Conservation (phyloP, 2,797 vertebrate species). For the Tenualosa ilisha region DNA sequence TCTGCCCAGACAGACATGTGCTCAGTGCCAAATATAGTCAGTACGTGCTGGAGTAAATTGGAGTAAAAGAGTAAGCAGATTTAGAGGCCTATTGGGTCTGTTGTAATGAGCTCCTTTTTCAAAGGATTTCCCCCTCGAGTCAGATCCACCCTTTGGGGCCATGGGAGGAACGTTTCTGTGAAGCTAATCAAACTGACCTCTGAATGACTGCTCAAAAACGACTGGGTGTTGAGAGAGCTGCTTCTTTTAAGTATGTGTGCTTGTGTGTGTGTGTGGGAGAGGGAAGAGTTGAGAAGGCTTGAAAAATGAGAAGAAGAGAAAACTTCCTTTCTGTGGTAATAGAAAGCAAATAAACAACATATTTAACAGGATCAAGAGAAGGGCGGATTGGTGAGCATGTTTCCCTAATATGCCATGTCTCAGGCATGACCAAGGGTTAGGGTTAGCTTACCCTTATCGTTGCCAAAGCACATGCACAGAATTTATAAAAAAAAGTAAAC, state of each 20-base stretch:
- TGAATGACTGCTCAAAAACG: conserved; percentile 47
- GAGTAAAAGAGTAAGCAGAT: conserved; percentile 8
- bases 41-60: background rate
- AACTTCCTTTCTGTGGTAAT: conserved; percentile 45
- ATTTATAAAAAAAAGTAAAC: background rate
- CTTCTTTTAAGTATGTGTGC: conserved; percentile 26
- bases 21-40: background rate
- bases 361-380: conserved; percentile 43
- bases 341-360: conserved; percentile 50
- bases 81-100: conserved; percentile 21
- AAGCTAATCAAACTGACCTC: conserved; percentile 51
- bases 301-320: conserved; percentile 41
- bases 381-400: background rate
- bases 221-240: conserved; percentile 35
- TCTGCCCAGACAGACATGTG: background rate
- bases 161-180: conserved; percentile 37
- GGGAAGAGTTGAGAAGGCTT: conserved; percentile 28
- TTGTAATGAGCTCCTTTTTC: conserved; percentile 40
- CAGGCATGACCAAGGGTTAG: background rate
- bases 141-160: conserved; percentile 42
- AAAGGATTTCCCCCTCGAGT: conserved; percentile 40
- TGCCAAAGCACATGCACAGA: conserved; percentile 9
- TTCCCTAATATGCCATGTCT: background rate
- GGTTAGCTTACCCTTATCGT: background rate
- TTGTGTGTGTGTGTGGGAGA: background rate